Conservation (phyloP, 2,888 invertebrate genomes). For the Atrina japonica region DNA sequence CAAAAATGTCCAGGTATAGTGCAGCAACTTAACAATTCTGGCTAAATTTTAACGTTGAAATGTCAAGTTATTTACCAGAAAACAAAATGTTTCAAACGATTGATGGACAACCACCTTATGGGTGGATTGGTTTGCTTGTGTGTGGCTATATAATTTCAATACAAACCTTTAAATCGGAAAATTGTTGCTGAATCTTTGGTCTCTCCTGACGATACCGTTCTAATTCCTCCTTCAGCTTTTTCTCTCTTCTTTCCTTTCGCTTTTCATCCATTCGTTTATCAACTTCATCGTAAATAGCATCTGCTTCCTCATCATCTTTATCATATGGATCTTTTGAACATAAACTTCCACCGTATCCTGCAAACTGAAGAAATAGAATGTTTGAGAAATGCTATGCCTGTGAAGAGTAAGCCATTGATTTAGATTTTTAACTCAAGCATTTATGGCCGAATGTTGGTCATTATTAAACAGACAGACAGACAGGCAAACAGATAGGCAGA, state of each 20-base stretch:
- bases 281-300: constrained; percentile 98
- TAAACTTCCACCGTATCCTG: constrained; percentile 99
- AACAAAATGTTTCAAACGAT: no score
- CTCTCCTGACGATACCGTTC: constrained; percentile 98
- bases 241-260: constrained; percentile 94
- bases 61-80: no score
- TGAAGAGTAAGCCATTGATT: not conserved
- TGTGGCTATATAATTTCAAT: no score
- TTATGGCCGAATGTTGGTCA: not conserved
- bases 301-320: constrained; percentile 99
- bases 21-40: no score
- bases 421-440: no score
- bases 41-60: no score
- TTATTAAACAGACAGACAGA: no score
- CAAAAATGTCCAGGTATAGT: no score
- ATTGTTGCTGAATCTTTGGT: constrained; percentile 99
- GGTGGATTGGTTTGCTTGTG: no score
- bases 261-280: constrained; percentile 99
- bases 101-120: no score
- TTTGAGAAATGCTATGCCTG: not conserved
- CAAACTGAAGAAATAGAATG: constrained; percentile 85
- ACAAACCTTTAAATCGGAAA: constrained; percentile 94
- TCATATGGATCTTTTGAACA: constrained; percentile 99
- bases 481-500: no score
- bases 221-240: constrained; percentile 86